Evolutionary conservation across 53 echinoderm and acorn worm genomes (phyloP), one percentile per base, ranked within the genome.

Genomic region (Luidia sarsii): DNA sequence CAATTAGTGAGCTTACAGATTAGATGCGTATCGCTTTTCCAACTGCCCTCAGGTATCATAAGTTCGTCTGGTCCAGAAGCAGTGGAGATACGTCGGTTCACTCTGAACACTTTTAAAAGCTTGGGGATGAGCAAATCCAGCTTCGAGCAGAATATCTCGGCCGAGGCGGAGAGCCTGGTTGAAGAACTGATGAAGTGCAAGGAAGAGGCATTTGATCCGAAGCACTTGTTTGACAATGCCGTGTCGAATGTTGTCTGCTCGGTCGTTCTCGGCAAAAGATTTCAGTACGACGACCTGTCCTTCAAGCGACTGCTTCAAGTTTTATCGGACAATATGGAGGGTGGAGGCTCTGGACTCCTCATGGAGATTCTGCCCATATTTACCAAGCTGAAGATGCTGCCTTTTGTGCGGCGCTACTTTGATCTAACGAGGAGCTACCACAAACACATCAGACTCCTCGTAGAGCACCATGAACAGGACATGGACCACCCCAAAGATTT

Each of bases 21-120:
- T n/a, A n/a, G n/a, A n/a, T n/a, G n/a, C n/a, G n/a, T n/a, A n/a
- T n/a, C n/a, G n/a, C n/a, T n/a, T n/a, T n/a, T n/a, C n/a, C n/a
- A n/a, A n/a, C n/a, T n/a, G n/a, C n/a, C n/a, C n/a, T n/a, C n/a
- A 48, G 75, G 75, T 5, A 27, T 75, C 38, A 22, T 57, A 22
- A 28, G 30, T 39, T 75, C 75, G 2, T 57, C 57, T 28, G 75
- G 75, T 18, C 52, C 50, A 9, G 10, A 37, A 45, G 57, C 57
- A 60, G 43, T 39, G 24, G 75, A 75, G 33, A 29, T 75, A 19
- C 73, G 73, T 22, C 75, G 75, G 15, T 75, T 75, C 21, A 28
- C 35, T 31, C 36, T 72, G 36, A 72, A 33, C 32, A 49, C 54
- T 6, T 49, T 72, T 19, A 31, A 38, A n/a, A n/a, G n/a, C n/a